These are phyloP conservation scores for Heterodera filipjevi DNA, from an alignment of 2,888 invertebrate genomes.

Conservation along the genomic window DNA sequence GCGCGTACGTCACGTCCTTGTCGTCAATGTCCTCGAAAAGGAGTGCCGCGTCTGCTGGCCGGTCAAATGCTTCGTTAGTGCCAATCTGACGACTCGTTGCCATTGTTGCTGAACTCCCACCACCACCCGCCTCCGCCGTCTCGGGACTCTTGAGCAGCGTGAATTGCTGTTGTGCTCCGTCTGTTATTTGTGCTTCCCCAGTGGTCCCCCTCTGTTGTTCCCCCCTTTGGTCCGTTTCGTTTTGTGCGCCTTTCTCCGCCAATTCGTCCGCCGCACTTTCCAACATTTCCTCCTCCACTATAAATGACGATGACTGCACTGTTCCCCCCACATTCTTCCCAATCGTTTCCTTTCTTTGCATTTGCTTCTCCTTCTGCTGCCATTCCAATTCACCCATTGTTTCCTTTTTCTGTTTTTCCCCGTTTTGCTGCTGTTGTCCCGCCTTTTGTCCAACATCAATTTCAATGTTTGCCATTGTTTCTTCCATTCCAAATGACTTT, in stretches of 20 bases:
- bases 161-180: neutral
- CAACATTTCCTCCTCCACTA: conserved; percentile 64
- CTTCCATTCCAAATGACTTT: neutral
- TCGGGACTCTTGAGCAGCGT: conserved; percentile 1
- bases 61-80: conserved; percentile 18
- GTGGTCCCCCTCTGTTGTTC: neutral
- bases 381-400: neutral
- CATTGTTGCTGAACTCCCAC: conserved; percentile 15
- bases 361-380: neutral
- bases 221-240: no score
- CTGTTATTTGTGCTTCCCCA: neutral
- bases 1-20: conserved; percentile 60
- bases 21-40: conserved; percentile 60
- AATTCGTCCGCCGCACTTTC: conserved; percentile 40
- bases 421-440: neutral
- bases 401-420: conserved; percentile 28
- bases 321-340: neutral
- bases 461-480: no score
- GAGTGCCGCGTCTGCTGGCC: conserved; percentile 43
- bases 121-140: conserved; percentile 11
- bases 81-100: conserved; percentile 26
- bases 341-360: neutral
- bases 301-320: conserved; percentile 44
- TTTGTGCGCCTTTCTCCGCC: no score
- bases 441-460: no score